Evolutionary conservation across 2,888 invertebrate genomes (phyloP).

Genomic region (Hypsopygia costalis): DNA sequence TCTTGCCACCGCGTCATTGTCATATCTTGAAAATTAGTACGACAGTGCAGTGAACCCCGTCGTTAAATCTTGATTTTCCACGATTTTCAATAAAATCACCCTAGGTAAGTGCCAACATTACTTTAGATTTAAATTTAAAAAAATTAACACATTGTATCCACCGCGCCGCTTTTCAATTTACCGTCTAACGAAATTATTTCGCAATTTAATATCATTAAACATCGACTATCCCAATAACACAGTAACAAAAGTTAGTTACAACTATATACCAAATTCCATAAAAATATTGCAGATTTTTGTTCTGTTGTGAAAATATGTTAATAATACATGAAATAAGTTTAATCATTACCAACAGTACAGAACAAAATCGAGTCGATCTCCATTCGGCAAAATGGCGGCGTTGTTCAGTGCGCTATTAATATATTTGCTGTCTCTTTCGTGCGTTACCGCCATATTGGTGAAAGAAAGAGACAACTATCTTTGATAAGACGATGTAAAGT

Average conservation of each 20-base stretch:
- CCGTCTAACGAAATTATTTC: slow-evolving; percentile 33
- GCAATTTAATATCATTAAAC: slow-evolving; percentile 40
- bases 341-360: slow-evolving; percentile 40
- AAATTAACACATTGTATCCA: slow-evolving; percentile 18
- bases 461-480: slow-evolving; percentile 51
- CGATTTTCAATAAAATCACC: slow-evolving; percentile 51
- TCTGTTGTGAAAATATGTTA: slow-evolving; percentile 9
- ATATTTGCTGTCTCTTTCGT: slow-evolving; percentile 53
- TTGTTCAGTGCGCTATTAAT: slow-evolving; percentile 64
- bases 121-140: slow-evolving; percentile 22
- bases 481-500: slow-evolving; percentile 54
- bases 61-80: slow-evolving; percentile 71
- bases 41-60: slow-evolving; percentile 76
- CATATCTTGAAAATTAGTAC: slow-evolving; percentile 79
- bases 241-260: background rate
- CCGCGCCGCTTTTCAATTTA: slow-evolving; percentile 9
- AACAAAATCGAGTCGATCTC: slow-evolving; percentile 54
- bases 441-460: slow-evolving; percentile 18
- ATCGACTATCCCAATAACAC: slow-evolving; percentile 19
- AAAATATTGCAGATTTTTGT: background rate
- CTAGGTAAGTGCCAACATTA: slow-evolving; percentile 48
- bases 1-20: slow-evolving; percentile 77
- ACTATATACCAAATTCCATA: background rate
- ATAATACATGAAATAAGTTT: slow-evolving; percentile 26
- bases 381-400: slow-evolving; percentile 76